Evolutionary conservation across 1,140 invertebrate genomes (phyloP), one percentile per base, ranked within the genome.

Genomic region (Drosophila fuyamai): DNA sequence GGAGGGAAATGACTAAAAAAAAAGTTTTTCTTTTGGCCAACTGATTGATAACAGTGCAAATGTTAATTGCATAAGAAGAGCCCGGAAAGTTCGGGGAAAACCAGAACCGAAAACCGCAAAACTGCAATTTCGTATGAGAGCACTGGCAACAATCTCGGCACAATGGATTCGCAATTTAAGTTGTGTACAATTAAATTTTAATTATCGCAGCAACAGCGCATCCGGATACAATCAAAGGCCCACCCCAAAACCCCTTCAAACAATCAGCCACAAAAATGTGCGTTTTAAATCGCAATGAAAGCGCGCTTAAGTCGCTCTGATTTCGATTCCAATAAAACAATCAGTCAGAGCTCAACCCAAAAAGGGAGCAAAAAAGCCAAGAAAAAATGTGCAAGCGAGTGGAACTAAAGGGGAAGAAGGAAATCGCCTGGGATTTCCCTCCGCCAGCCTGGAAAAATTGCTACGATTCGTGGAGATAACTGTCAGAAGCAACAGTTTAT

Each of bases 41-140:
- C 83, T 88, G 79, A 88, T 88, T 88, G 83, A 88, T 88, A 70
- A 76, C 57, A 80, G 76, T 74, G 84, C 84, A 88, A 83, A 89
- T 83, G 83, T 83, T 88, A 88, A 88, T 89, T 88, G 84, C 83
- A 80, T 63, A 50, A 63, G 74, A 62, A 65, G 23, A 44, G 68
- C 44, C 10, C 10, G 4, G n/a, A 12, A 14, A 14, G 18, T 10
- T 35, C 16, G 35, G 53, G 36, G 2, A 16, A 23, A 35, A 18
- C 53, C 60, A 35, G 27, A 23, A 43, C 29, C 8, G 10, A 38
- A 65, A 72, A 66, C 83, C 72, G 54, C 83, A 80, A 65, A 88
- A 77, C 70, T 88, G 83, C 66, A 86, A 79, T 88, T 86, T 71
- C 65, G 46, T 79, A 59, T 56, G 58, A 60, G 27, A 53, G 36